Evolutionary conservation across 2,113 vertebrate genomes (phyloP).

Genomic region (Salvelinus namaycush): DNA sequence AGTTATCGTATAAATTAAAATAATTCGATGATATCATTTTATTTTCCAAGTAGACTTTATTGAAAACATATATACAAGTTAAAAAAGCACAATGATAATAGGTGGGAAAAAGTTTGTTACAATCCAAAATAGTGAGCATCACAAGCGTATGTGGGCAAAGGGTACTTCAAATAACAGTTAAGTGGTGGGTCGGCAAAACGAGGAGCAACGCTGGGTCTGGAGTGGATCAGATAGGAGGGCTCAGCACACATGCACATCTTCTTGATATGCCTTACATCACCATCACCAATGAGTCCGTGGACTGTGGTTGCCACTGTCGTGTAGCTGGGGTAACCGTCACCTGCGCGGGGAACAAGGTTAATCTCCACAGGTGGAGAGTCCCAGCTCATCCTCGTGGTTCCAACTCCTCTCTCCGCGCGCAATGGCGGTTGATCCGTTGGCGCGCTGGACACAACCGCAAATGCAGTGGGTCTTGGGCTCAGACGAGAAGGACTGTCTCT

Average conservation of each 20-base stretch:
- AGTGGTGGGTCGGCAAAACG: neutral
- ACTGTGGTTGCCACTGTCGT: constrained; percentile 46
- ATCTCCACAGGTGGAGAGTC: too few relatives aligned
- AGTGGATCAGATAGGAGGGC: neutral
- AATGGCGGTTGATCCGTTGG: too few relatives aligned
- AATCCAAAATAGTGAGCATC: neutral
- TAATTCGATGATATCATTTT: too few relatives aligned
- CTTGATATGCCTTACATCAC: neutral
- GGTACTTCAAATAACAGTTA: neutral
- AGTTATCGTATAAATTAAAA: too few relatives aligned
- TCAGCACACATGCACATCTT: constrained; percentile 3
- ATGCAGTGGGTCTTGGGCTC: constrained; percentile 26
- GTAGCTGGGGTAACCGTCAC: too few relatives aligned
- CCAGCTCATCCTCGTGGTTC: too few relatives aligned
- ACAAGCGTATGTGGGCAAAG: neutral
- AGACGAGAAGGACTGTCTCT: constrained; percentile 28
- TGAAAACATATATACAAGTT: too few relatives aligned
- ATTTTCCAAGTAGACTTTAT: too few relatives aligned
- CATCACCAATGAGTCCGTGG: constrained; percentile 6
- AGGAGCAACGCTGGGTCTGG: neutral
- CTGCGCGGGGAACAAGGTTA: too few relatives aligned
- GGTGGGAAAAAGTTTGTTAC: neutral
- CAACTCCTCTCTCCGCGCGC: too few relatives aligned
- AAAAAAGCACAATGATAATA: too few relatives aligned
- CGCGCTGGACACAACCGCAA: constrained; percentile 9